Evolutionary conservation across 2,888 invertebrate species (phyloP), one percentile per base, ranked within the genome.

Genomic region (Trichogramma dendrolimi): DNA sequence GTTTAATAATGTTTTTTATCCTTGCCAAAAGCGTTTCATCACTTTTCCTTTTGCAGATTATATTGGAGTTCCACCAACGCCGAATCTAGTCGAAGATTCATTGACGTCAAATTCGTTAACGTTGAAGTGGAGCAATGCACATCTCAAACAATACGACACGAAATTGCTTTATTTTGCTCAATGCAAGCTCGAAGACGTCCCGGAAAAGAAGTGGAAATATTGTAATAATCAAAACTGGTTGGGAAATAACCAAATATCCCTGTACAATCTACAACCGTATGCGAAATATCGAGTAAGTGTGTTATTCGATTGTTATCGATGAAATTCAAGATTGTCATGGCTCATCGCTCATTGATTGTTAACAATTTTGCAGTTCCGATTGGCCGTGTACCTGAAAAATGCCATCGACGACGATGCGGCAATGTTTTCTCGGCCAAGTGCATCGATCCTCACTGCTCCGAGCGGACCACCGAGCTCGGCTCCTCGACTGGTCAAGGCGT

Each of bases 201-300:
- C 86, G 4, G 86, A 85, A 55, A 55, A 39, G 1, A 84, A 86
- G 38, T 95, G 95, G 95, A 89, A 91, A 75, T 92, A 90, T 76
- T 92, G 90, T 75, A 83, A 87, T 53, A 89, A 89, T 74, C 86
- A 87, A 70, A 86, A 86, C 55, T 88, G 89, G 83, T 84, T 85
- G 2, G 83, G 86, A 69, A 79, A 84, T 57, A 81, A 81, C 63
- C 85, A 86, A 48, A 90, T 90, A 69, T 84, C 85, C 40, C 87
- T 95, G 6, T 87, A 89, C 67, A 87, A 89, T 69, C 82, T 96
- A 55, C 87, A 90, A 68, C 94, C 96, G 0, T 95, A 92, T 75
- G 91, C 94, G 1, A 92, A 91, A 75, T 96, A 96, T 76, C 86
- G 90, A 83, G 95, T 95, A 81, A 57, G 38, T 41, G 4, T 55